These are phyloP conservation scores for Neoscelio sp. DNA, from an alignment of 2,888 invertebrate genomes.

Conservation along the genomic window DNA sequence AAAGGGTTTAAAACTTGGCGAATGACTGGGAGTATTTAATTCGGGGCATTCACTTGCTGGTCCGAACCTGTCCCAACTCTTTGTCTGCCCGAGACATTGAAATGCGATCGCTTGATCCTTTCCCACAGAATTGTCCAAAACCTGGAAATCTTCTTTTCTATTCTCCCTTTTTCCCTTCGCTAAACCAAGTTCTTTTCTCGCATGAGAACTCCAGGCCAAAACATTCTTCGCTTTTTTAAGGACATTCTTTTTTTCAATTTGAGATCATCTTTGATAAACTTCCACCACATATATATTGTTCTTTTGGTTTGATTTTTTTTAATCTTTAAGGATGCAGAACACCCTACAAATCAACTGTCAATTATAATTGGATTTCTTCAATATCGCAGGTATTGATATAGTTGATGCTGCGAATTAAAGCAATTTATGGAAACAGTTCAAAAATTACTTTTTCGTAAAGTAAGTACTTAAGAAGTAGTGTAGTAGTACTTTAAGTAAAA, in stretches of 20 bases:
- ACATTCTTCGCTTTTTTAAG: slow-evolving; percentile 40
- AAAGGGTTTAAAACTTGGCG: slow-evolving; percentile 49
- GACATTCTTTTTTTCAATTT: slow-evolving; percentile 24
- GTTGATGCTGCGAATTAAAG: no score
- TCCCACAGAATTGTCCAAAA: slow-evolving; percentile 80
- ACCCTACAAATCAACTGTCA: no score
- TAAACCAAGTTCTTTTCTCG: slow-evolving; percentile 49
- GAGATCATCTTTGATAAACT: neutral
- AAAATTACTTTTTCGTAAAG: no score
- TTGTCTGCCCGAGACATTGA: slow-evolving; percentile 74
- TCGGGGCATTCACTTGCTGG: slow-evolving; percentile 10
- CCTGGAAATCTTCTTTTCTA: slow-evolving; percentile 79
- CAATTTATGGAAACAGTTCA: no score
- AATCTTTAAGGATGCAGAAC: no score
- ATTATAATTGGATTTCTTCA: no score
- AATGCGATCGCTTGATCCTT: slow-evolving; percentile 74
- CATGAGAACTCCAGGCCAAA: slow-evolving; percentile 71
- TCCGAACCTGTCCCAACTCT: slow-evolving; percentile 59
- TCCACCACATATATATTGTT: no score
- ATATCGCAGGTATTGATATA: no score
- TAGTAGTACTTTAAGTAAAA: no score
- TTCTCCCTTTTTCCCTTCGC: slow-evolving; percentile 74
- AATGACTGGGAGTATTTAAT: slow-evolving; percentile 48
- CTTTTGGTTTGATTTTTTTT: no score
- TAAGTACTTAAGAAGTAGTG: no score